Percentiles rank a stretch among this genome's conserved stretches.
Evolutionary conservation across 2,888 invertebrate species (phyloP).

Genomic region (Limnephilus rhombicus): DNA sequence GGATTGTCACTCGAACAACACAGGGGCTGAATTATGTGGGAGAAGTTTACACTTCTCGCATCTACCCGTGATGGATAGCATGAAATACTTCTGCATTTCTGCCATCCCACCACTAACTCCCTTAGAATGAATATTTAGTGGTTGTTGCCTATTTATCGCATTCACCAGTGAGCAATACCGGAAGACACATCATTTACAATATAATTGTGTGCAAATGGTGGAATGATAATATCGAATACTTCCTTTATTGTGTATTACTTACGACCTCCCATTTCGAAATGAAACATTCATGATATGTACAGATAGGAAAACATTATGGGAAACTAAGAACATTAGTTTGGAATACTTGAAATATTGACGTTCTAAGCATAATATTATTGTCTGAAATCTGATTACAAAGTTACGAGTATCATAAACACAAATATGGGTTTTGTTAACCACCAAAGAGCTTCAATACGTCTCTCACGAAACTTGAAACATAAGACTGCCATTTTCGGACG

Average conservation of each 20-base stretch:
- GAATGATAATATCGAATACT: not conserved
- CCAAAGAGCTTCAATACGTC: not conserved
- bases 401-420: not conserved
- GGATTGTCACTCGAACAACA: constrained; percentile 20
- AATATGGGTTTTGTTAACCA: not conserved
- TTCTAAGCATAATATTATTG: not conserved
- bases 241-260: not conserved
- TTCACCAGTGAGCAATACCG: not conserved
- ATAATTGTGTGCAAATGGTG: not conserved
- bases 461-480: not conserved
- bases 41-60: not conserved
- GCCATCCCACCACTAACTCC: not conserved
- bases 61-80: not conserved
- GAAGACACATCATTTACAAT: not conserved
- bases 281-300: not conserved
- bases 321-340: not conserved
- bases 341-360: not conserved
- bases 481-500: not conserved
- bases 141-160: not conserved
- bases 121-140: constrained; percentile 1
- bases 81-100: not conserved
- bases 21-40: not conserved
- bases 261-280: not conserved
- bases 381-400: not conserved
- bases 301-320: not conserved